Evolutionary conservation across 2,113 vertebrate species (phyloP).

Genomic region (Hippocampus zosterae): DNA sequence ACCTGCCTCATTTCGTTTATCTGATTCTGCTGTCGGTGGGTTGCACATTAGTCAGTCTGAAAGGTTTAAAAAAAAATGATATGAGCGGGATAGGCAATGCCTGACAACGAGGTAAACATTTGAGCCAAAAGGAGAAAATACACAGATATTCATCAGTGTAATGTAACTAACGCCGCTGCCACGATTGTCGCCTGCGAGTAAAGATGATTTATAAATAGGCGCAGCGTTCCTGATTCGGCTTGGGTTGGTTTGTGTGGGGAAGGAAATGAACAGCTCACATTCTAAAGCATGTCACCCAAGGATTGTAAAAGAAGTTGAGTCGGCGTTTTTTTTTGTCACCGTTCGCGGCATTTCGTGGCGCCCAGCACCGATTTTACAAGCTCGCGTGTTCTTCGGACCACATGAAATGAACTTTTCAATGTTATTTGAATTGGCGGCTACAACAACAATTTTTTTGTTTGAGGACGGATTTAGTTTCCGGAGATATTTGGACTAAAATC

Average conservation of each 20-base stretch:
- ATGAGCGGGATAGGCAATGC: neutral
- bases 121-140: neutral
- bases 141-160: neutral
- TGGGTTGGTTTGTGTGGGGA: too few species aligned
- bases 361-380: too few species aligned
- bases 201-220: neutral
- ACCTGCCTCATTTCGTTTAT: conserved; percentile 7
- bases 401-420: too few species aligned
- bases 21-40: neutral
- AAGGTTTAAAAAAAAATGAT: neutral
- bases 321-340: too few species aligned
- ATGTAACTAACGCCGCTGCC: neutral
- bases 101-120: neutral
- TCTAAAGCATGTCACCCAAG: too few species aligned
- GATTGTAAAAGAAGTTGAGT: too few species aligned
- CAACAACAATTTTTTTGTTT: neutral
- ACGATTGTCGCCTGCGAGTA: neutral
- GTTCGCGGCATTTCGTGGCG: too few species aligned
- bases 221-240: too few species aligned
- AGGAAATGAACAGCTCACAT: too few species aligned
- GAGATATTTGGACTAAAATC: neutral
- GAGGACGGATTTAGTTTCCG: neutral
- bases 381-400: too few species aligned
- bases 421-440: neutral
- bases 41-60: neutral